Evolutionary conservation across 23 tunicate genomes (phyloP).

Genomic region (Styela clava): DNA sequence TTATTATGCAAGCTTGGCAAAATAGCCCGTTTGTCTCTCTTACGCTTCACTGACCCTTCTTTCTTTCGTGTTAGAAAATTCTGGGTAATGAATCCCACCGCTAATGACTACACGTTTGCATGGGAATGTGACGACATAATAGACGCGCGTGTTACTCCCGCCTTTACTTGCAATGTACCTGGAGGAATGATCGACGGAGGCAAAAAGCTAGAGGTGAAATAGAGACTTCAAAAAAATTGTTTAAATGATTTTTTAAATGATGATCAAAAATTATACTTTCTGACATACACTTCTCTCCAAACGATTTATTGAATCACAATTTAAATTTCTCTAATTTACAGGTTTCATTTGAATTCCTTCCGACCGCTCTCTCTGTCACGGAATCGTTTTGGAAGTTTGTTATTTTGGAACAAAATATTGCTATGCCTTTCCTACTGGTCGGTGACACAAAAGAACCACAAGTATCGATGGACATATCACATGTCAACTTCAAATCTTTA

Average conservation of each 20-base stretch:
- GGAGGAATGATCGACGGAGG: constrained; percentile 58
- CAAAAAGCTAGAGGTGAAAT: constrained; percentile 53
- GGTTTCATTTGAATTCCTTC: constrained; percentile 69
- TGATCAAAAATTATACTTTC: too few relatives aligned
- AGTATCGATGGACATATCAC: constrained; percentile 51
- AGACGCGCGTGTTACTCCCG: constrained; percentile 54
- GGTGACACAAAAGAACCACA: constrained; percentile 75
- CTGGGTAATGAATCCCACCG: constrained; percentile 90
- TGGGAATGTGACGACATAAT: constrained; percentile 69
- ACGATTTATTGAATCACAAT: too few relatives aligned
- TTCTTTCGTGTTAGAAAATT: too few relatives aligned
- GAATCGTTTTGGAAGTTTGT: constrained; percentile 90
- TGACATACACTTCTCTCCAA: too few relatives aligned
- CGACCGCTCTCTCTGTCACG: constrained; percentile 39
- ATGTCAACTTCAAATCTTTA: constrained; percentile 67
- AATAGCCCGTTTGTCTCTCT: too few relatives aligned
- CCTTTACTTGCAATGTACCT: constrained; percentile 49
- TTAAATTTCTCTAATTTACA: too few relatives aligned
- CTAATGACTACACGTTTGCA: constrained; percentile 37
- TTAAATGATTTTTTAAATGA: too few relatives aligned
- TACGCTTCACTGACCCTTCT: too few relatives aligned
- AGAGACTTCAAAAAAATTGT: background rate
- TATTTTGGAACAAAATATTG: constrained; percentile 73
- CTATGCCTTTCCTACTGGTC: constrained; percentile 80
- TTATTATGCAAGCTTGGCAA: too few relatives aligned